Conservation (phyloP, 1,140 invertebrate genomes). For the Drosophila ercepeae region DNA sequence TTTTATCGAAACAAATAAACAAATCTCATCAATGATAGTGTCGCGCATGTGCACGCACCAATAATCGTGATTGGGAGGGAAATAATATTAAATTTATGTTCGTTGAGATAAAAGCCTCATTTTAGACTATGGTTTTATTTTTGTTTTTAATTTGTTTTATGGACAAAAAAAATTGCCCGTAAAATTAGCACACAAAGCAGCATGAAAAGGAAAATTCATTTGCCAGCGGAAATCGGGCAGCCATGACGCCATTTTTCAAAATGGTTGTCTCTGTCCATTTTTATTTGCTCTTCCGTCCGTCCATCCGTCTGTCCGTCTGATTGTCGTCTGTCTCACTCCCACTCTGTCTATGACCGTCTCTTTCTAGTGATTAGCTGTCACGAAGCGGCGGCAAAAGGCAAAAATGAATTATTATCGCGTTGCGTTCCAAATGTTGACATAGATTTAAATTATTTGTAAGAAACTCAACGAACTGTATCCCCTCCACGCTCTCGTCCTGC, state of each 20-base stretch:
- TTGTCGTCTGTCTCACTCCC: slow-evolving; percentile 12
- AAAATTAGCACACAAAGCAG: slow-evolving; percentile 26
- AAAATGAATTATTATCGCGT: slow-evolving; percentile 78
- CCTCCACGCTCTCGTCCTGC: neutral
- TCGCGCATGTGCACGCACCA: slow-evolving; percentile 22
- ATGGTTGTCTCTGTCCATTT: slow-evolving; percentile 32
- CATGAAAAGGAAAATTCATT: slow-evolving; percentile 53
- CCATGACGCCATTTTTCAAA: slow-evolving; percentile 76
- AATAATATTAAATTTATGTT: slow-evolving; percentile 39
- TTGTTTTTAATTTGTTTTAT: slow-evolving; percentile 39
- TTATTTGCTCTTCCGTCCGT: slow-evolving; percentile 25
- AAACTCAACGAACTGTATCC: slow-evolving; percentile 71
- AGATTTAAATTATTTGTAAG: slow-evolving; percentile 80
- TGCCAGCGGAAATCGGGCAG: slow-evolving; percentile 65
- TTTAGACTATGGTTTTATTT: slow-evolving; percentile 9
- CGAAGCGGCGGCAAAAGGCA: slow-evolving; percentile 64
- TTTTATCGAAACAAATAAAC: slow-evolving; percentile 51
- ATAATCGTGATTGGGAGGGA: slow-evolving; percentile 22
- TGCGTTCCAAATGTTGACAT: slow-evolving; percentile 72
- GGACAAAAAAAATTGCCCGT: neutral
- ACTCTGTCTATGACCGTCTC: slow-evolving; percentile 7
- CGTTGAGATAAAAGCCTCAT: slow-evolving; percentile 9
- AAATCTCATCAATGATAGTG: slow-evolving; percentile 15
- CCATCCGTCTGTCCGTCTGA: neutral
- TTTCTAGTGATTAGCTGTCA: slow-evolving; percentile 74